Conservation (phyloP, 1,140 invertebrate genomes). For the Saccostrea cuccullata region DNA sequence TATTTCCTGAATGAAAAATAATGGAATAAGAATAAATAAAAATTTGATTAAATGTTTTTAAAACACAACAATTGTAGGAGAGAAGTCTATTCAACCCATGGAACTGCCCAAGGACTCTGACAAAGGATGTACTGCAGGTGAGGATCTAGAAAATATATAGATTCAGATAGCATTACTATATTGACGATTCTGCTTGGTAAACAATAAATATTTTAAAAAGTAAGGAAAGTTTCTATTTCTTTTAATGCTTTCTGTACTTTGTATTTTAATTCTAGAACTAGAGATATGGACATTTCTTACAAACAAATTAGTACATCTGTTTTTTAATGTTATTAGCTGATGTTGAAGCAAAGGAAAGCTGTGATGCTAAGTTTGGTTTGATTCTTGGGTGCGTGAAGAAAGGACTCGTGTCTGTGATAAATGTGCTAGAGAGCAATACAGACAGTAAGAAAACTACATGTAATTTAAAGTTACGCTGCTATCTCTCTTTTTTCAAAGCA, state of each 20-base stretch:
- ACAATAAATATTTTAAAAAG: no score
- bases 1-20: no score
- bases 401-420: neutral
- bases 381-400: neutral
- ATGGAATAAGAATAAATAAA: no score
- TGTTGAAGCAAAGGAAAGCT: neutral
- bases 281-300: neutral
- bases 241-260: no score
- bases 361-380: constrained; percentile 11
- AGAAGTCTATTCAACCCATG: neutral
- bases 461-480: no score
- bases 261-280: no score
- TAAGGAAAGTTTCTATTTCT: no score
- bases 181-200: no score
- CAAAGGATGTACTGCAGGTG: neutral
- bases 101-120: neutral
- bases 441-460: neutral
- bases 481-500: no score
- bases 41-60: no score
- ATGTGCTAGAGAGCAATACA: neutral
- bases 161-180: no score
- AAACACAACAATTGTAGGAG: neutral
- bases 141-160: neutral
- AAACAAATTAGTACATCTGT: neutral
- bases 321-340: neutral